phyloP scores from a whole-genome alignment of 2,113 vertebrate species.

The Brachyhypopomus occidentalis region DNA sequence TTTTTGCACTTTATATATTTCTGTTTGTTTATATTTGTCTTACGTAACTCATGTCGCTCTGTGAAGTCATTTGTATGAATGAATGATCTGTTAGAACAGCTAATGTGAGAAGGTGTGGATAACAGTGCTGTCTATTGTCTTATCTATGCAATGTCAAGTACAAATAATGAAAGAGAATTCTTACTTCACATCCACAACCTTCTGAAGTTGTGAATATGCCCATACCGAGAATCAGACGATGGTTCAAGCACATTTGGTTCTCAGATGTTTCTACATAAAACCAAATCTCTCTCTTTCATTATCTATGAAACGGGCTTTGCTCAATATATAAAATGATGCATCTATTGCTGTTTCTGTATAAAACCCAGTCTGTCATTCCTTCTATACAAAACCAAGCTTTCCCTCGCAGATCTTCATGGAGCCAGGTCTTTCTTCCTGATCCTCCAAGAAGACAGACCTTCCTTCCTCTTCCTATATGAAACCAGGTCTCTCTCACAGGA shows the following conservation, averaged over 20 bases:
- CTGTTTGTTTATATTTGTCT: not conserved
- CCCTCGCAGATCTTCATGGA: not conserved
- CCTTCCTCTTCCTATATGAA: too few species aligned
- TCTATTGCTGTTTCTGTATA: too few species aligned
- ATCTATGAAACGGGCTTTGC: too few species aligned
- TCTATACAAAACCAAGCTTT: not conserved
- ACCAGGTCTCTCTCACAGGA: too few species aligned
- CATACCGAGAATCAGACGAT: not conserved
- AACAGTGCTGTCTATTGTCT: not conserved
- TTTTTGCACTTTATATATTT: not conserved
- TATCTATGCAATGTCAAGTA: too few species aligned
- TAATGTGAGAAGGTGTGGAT: not conserved
- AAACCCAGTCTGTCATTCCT: too few species aligned
- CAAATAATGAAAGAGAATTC: too few species aligned
- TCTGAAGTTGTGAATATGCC: too few species aligned
- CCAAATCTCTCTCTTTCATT: too few species aligned
- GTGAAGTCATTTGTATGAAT: not conserved
- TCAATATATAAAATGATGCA: too few species aligned
- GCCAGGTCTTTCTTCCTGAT: not conserved
- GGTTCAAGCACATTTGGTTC: not conserved
- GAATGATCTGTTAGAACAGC: not conserved
- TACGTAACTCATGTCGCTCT: not conserved
- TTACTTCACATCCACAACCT: too few species aligned
- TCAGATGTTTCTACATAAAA: not conserved
- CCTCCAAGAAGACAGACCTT: too few species aligned